phyloP scores from a whole-genome alignment of 2,797 vertebrate species.

The Myripristis murdjan region DNA sequence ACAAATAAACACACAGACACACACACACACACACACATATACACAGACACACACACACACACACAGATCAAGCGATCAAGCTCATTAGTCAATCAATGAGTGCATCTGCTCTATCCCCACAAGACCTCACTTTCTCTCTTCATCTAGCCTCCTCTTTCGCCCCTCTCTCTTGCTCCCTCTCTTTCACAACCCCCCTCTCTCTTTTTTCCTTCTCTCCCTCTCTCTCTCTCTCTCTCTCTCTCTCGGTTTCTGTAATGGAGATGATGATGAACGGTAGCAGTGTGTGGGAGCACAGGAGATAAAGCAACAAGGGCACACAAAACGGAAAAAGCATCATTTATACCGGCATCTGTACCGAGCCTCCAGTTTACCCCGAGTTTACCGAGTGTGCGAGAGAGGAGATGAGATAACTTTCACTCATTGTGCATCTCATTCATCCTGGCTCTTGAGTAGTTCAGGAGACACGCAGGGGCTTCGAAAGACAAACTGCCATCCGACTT shows the following conservation, averaged over 20 bases:
- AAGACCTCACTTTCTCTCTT: slow-evolving; percentile 35
- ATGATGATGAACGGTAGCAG: slow-evolving; percentile 50
- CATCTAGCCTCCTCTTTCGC: not conserved
- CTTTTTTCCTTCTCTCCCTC: too few species aligned
- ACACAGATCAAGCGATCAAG: slow-evolving; percentile 56
- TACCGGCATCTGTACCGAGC: slow-evolving; percentile 29
- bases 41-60: not conserved
- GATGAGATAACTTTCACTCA: slow-evolving; percentile 69
- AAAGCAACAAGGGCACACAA: slow-evolving; percentile 51
- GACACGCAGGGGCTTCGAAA: slow-evolving; percentile 44
- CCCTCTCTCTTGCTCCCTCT: not conserved
- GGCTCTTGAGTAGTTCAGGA: slow-evolving; percentile 50
- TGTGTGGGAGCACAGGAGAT: slow-evolving; percentile 38
- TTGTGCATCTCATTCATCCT: slow-evolving; percentile 61
- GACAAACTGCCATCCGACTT: slow-evolving; percentile 42
- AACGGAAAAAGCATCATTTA: slow-evolving; percentile 39
- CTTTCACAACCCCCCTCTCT: not conserved
- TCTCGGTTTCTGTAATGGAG: slow-evolving; percentile 31
- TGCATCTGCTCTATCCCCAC: slow-evolving; percentile 50
- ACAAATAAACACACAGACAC: too few species aligned
- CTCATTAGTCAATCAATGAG: slow-evolving; percentile 71
- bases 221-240: not conserved
- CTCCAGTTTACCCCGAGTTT: slow-evolving; percentile 50
- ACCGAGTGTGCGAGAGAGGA: slow-evolving; percentile 52
- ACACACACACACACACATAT: slow-evolving; percentile 12